A percentile compares a stretch with the other conserved stretches of the same genome.
These are phyloP conservation scores for Perca fluviatilis DNA, from an alignment of 2,113 vertebrate species.

Conservation along the genomic window DNA sequence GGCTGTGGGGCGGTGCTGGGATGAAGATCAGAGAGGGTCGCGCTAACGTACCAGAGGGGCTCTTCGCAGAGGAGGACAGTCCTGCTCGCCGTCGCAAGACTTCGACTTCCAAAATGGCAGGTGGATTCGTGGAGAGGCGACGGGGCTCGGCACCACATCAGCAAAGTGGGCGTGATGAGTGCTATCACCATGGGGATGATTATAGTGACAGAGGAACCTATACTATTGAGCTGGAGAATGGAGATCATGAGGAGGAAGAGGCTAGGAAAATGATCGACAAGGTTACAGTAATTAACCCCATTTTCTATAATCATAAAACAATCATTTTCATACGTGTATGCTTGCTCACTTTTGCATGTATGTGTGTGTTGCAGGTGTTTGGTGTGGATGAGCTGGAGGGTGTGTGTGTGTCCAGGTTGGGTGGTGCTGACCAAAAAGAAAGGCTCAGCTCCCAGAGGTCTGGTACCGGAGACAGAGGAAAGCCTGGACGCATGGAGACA, in stretches of 20 bases:
- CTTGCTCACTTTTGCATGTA: constrained; percentile 5
- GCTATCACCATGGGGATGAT: constrained; percentile 87
- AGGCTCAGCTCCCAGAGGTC: constrained; percentile 76
- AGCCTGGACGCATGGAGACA: constrained; percentile 71
- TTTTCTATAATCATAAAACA: background rate
- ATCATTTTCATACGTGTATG: background rate
- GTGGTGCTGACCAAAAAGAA: constrained; percentile 85
- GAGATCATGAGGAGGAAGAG: constrained; percentile 91
- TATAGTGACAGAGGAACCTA: constrained; percentile 96
- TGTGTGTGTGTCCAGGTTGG: constrained; percentile 88
- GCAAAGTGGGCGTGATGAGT: constrained; percentile 59
- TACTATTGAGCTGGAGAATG: constrained; percentile 94
- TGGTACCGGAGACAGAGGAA: constrained; percentile 85
- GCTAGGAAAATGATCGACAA: constrained; percentile 96
- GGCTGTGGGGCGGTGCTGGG: constrained; percentile 81
- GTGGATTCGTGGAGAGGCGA: constrained; percentile 60
- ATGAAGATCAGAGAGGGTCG: constrained; percentile 83
- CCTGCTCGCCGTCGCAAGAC: constrained; percentile 83
- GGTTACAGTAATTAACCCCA: constrained; percentile 73
- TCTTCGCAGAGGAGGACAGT: constrained; percentile 84
- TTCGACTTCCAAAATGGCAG: constrained; percentile 61
- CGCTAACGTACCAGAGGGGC: constrained; percentile 82
- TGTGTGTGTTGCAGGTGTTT: constrained; percentile 87
- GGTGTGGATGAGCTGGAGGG: constrained; percentile 92
- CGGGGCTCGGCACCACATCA: constrained; percentile 61